These are phyloP conservation scores for Mellilla xanthometata DNA, from an alignment of 2,888 invertebrate genomes.

Conservation along the genomic window DNA sequence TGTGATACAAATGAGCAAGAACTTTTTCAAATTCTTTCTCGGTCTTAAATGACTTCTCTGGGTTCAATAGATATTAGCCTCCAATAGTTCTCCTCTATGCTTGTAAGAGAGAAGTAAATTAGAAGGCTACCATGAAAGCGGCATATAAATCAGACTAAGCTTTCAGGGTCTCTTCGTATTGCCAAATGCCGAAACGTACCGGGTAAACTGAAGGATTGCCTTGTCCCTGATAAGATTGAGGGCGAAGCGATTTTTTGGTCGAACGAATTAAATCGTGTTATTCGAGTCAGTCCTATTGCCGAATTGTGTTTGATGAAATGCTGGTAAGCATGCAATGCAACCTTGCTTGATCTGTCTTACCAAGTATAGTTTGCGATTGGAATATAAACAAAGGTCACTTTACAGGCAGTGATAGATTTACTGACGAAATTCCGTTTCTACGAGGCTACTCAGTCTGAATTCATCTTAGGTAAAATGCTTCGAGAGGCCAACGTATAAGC, in stretches of 20 bases:
- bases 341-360: background rate
- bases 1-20: too few species aligned
- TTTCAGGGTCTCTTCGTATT: background rate
- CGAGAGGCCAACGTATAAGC: too few species aligned
- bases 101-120: background rate
- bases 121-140: too few species aligned
- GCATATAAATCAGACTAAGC: slow-evolving; percentile 1
- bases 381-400: background rate
- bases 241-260: slow-evolving; percentile 13
- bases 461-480: too few species aligned
- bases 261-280: slow-evolving; percentile 14
- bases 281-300: slow-evolving; percentile 2
- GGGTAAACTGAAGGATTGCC: slow-evolving; percentile 4
- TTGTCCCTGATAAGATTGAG: slow-evolving; percentile 13
- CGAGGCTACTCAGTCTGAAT: too few species aligned
- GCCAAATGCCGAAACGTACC: slow-evolving; percentile 10
- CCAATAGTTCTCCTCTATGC: too few species aligned
- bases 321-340: slow-evolving; percentile 13
- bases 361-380: background rate
- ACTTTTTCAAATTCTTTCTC: too few species aligned
- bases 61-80: too few species aligned
- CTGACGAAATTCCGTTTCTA: too few species aligned
- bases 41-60: too few species aligned
- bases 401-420: too few species aligned
- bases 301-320: slow-evolving; percentile 14